These are phyloP conservation scores for Hyposoter dolosus DNA, from an alignment of 2,888 invertebrate genomes.

Conservation along the genomic window DNA sequence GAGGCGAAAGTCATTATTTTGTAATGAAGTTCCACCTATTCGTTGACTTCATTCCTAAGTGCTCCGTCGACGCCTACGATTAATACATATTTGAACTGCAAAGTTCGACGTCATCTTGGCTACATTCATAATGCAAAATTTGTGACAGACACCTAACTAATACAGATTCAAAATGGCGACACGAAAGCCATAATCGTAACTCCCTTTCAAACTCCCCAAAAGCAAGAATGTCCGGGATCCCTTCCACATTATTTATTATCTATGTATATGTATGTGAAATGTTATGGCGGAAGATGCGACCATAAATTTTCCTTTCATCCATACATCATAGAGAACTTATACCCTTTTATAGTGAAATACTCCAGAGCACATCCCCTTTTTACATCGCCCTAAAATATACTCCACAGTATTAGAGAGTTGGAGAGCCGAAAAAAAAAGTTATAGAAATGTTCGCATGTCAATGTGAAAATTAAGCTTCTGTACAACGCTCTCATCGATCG, in stretches of 20 bases:
- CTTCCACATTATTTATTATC: conserved; percentile 12
- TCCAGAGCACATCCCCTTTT: conserved; percentile 1
- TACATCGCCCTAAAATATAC: conserved; percentile 7
- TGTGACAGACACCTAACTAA: conserved; percentile 3
- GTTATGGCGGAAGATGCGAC: conserved; percentile 6
- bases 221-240: not conserved
- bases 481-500: not conserved
- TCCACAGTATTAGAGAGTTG: not conserved
- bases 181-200: conserved; percentile 14
- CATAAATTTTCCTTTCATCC: conserved; percentile 29
- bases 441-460: not conserved
- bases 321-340: conserved; percentile 13
- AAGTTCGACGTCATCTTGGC: not conserved
- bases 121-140: not conserved
- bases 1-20: not conserved
- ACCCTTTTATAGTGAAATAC: not conserved
- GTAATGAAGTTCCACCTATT: not conserved
- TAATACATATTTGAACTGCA: not conserved
- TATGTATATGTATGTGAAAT: not conserved
- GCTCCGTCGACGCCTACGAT: not conserved
- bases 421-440: not conserved
- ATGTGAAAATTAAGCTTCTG: not conserved
- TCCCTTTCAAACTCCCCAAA: not conserved
- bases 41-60: not conserved
- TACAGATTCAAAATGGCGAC: not conserved